Conservation (phyloP, 2,888 invertebrate species). For the Chrysomela aeneicollis region DNA sequence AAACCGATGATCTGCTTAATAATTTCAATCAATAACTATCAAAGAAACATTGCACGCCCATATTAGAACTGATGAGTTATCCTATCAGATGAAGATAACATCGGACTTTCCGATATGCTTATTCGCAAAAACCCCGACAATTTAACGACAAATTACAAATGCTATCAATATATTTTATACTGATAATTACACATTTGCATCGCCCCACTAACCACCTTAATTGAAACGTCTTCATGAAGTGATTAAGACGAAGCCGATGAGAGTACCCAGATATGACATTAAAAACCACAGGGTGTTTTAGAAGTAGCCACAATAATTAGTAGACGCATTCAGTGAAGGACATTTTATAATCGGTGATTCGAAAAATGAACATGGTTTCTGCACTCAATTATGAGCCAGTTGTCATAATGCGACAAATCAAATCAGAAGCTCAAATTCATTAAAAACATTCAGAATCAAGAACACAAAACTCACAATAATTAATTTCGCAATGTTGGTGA, state of each 20-base stretch:
- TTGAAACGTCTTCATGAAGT: constrained; percentile 7
- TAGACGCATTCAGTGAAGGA: too few species aligned
- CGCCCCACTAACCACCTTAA: constrained; percentile 3
- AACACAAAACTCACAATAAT: too few species aligned
- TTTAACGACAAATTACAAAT: constrained; percentile 17
- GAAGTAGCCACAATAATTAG: too few species aligned
- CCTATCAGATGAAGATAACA: constrained; percentile 11
- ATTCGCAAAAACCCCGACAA: background rate
- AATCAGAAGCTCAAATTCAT: too few species aligned
- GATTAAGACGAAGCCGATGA: background rate
- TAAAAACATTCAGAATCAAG: too few species aligned
- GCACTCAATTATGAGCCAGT: too few species aligned
- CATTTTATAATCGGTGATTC: too few species aligned
- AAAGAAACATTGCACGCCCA: constrained; percentile 14
- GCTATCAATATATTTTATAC: constrained; percentile 8
- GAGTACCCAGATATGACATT: too few species aligned
- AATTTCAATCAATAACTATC: constrained; percentile 8
- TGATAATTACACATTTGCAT: constrained; percentile 17
- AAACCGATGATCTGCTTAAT: background rate
- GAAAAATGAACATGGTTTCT: too few species aligned
- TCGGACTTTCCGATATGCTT: background rate
- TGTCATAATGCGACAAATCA: too few species aligned
- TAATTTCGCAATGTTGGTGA: too few species aligned
- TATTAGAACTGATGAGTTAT: constrained; percentile 17
- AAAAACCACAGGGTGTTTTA: background rate